phyloP scores from a whole-genome alignment of 53 echinoderm and acorn worm species.

The Arbacia lixula region DNA sequence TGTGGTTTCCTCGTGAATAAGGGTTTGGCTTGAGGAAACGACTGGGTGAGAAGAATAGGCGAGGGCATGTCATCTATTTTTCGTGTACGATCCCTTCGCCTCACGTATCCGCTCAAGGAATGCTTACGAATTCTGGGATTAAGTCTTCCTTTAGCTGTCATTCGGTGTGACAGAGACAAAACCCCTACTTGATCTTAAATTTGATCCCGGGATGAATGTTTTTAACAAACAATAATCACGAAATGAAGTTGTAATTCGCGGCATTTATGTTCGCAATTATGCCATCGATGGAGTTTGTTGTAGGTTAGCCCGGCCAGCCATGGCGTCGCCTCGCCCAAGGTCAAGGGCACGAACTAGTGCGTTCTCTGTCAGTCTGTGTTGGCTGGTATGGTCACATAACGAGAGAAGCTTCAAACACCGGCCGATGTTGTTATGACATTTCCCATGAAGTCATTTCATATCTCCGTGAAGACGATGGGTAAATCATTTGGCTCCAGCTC shows the following conservation, averaged over 20 bases:
- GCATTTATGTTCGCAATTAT: conserved; percentile 20
- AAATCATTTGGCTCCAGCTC: too few relatives aligned
- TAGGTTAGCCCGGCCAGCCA: conserved; percentile 33
- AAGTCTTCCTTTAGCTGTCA: conserved; percentile 31
- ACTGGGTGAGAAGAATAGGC: not conserved
- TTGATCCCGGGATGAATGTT: conserved; percentile 31
- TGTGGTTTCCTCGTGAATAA: not conserved
- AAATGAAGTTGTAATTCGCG: not conserved
- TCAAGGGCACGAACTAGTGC: too few relatives aligned
- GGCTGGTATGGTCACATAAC: too few relatives aligned
- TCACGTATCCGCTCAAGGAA: not conserved
- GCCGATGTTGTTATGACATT: conserved; percentile 27
- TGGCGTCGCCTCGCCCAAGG: conserved; percentile 14
- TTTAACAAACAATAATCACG: conserved; percentile 38
- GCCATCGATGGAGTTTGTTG: conserved; percentile 5
- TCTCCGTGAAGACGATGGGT: not conserved
- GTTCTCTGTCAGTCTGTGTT: too few relatives aligned
- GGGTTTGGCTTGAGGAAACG: not conserved
- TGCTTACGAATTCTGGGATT: conserved; percentile 38
- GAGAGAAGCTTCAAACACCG: too few relatives aligned
- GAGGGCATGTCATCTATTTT: conserved; percentile 4
- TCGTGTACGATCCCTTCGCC: not conserved
- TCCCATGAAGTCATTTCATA: not conserved
- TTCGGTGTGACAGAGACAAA: conserved; percentile 18
- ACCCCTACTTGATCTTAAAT: conserved; percentile 20